Evolutionary conservation across 2,888 invertebrate species (phyloP).

Genomic region (Limulus polyphemus): DNA sequence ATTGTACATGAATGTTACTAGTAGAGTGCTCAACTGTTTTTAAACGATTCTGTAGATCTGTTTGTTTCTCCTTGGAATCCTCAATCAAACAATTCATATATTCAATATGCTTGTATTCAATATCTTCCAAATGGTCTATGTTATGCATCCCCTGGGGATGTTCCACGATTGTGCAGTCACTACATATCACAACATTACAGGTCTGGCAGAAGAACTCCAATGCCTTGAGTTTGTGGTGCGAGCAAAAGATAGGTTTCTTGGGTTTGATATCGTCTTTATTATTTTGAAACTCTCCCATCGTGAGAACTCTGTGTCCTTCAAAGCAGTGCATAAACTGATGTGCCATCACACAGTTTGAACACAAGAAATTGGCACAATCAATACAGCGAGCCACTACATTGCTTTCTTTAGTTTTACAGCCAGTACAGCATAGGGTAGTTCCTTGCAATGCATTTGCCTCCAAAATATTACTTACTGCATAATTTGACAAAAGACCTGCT

Average conservation of each 20-base stretch:
- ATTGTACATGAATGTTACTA: slow-evolving; percentile 41
- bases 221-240: slow-evolving; percentile 75
- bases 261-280: slow-evolving; percentile 26
- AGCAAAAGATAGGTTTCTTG: slow-evolving; percentile 54
- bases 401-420: slow-evolving; percentile 88
- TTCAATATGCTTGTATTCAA: slow-evolving; percentile 59
- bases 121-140: slow-evolving; percentile 69
- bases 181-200: slow-evolving; percentile 83
- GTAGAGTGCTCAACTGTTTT: slow-evolving; percentile 75
- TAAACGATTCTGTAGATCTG: slow-evolving; percentile 62
- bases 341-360: slow-evolving; percentile 85
- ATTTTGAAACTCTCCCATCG: slow-evolving; percentile 31
- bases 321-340: slow-evolving; percentile 99
- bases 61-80: slow-evolving; percentile 74
- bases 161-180: slow-evolving; percentile 81
- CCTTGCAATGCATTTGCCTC: slow-evolving; percentile 29
- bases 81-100: slow-evolving; percentile 62
- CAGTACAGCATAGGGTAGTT: slow-evolving; percentile 60
- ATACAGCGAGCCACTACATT: slow-evolving; percentile 91
- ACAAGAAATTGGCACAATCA: slow-evolving; percentile 90
- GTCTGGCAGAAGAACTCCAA: slow-evolving; percentile 88
- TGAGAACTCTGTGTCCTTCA: slow-evolving; percentile 81
- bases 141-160: slow-evolving; percentile 68
- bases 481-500: slow-evolving; percentile 54
- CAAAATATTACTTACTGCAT: slow-evolving; percentile 42